Evolutionary conservation across 2,888 invertebrate species (phyloP), one percentile per base, ranked within the genome.

Genomic region (Parnassius mnemosyne): DNA sequence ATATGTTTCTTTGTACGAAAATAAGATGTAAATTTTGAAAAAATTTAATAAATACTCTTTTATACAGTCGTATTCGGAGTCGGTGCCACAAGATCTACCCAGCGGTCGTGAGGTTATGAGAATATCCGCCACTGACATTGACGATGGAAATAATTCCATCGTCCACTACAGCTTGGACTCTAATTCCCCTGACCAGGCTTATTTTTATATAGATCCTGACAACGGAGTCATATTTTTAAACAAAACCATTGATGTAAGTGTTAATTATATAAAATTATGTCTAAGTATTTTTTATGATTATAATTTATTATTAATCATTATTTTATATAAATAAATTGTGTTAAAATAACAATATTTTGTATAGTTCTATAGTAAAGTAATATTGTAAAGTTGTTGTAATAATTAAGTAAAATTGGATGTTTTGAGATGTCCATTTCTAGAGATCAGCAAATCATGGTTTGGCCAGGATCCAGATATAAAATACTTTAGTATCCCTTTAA

Each of bases 101-200:
- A 93, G 94, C 65, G 94, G 93, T 13, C 90, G 93, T 61, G 95
- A 96, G 79, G 96, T 97, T 66, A 96, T 97, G 95, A 93, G 96
- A 80, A 96, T 98, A 80, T 97, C 97, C 65, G 97, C 98, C 13
- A 97, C 97, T 43, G 98, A 97, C 83, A 95, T 97, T 70, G 98
- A 98, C 78, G 96, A 97, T 77, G 97, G 97, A 12, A 94, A 95
- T 79, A 99, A 99, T 89, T 97, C 97, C 64, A 94, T 95, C 72
- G 94, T 98, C 11, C 93, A 93, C 67, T 98, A 97, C 81, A 93
- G 89, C 67, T 83, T 94, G 69, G 88, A 89, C 69, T 82, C 89
- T 34, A 87, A 88, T 61, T 88, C 89, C 25, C 86, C 88, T 42
- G 89, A 90, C 70, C 86, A 87, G 68, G 93, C 93, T 10, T 97